Percentiles rank a stretch among this genome's conserved stretches.
Evolutionary conservation across 2,113 vertebrate genomes (phyloP).

Genomic region (Isichthys henryi): DNA sequence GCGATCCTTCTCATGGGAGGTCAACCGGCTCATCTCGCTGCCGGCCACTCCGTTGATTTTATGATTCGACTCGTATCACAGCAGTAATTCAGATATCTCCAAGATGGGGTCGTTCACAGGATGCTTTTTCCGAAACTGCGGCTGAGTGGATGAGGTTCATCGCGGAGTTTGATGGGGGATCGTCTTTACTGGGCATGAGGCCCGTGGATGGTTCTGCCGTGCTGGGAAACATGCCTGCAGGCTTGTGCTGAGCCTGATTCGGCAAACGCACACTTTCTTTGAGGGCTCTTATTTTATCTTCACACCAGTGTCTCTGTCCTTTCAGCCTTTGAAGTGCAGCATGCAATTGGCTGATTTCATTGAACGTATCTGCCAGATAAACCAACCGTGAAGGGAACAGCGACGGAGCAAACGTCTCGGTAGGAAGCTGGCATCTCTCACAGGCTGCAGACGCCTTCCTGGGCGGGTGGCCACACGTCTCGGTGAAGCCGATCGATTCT

Average conservation of each 20-base stretch:
- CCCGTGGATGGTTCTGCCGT: neutral
- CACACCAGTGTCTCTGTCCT: neutral
- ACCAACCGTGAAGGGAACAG: slow-evolving; percentile 5
- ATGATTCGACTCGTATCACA: neutral
- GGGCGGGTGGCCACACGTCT: neutral
- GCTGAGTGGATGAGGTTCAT: neutral
- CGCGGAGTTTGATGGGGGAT: neutral
- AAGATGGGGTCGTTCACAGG: neutral
- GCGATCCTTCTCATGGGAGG: slow-evolving; percentile 2
- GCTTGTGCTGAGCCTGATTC: no score
- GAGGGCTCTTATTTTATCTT: slow-evolving; percentile 6
- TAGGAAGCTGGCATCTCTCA: neutral
- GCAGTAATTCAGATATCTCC: neutral
- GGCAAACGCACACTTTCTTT: neutral
- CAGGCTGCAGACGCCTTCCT: neutral
- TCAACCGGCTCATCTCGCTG: neutral
- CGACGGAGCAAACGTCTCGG: neutral
- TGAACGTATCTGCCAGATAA: neutral
- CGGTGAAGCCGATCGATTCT: neutral
- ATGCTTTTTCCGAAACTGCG: neutral
- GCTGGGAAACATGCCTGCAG: neutral
- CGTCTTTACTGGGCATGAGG: neutral
- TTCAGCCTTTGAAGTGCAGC: neutral
- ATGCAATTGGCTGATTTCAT: neutral
- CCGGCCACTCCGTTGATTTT: neutral